phyloP scores from a whole-genome alignment of 2,888 invertebrate species.

The Polylopha cassiicola region DNA sequence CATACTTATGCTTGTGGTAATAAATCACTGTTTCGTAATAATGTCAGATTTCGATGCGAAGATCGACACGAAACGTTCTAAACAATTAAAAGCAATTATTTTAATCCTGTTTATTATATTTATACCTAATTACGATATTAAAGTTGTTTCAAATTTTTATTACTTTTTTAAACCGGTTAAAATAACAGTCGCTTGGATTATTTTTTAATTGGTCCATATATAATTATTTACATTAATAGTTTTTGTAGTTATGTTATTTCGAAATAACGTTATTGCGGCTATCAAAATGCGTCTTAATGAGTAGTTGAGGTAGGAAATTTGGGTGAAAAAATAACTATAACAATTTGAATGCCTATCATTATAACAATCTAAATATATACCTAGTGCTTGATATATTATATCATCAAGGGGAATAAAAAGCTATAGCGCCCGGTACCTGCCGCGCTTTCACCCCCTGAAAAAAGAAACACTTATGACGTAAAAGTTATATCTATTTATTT shows the following conservation, averaged over 20 bases:
- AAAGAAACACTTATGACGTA: no score
- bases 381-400: no score
- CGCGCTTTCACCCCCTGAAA: no score
- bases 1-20: neutral
- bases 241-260: neutral
- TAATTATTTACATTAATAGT: no score
- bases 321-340: no score
- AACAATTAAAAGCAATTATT: constrained; percentile 10
- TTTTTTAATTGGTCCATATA: constrained; percentile 12
- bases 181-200: constrained; percentile 10
- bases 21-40: constrained; percentile 14
- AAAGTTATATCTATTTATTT: no score
- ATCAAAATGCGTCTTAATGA: neutral
- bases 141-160: constrained; percentile 8
- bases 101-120: constrained; percentile 7
- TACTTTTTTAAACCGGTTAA: constrained; percentile 10
- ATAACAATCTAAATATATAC: no score
- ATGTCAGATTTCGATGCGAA: constrained; percentile 2
- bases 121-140: constrained; percentile 10
- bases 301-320: no score
- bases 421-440: no score
- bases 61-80: constrained; percentile 8
- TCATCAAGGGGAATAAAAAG: no score
- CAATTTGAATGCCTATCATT: no score
- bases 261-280: neutral